Percentiles rank a stretch among this genome's conserved stretches.
Conservation (phyloP, 2,888 invertebrate species). For the Acrobasis suavella region DNA sequence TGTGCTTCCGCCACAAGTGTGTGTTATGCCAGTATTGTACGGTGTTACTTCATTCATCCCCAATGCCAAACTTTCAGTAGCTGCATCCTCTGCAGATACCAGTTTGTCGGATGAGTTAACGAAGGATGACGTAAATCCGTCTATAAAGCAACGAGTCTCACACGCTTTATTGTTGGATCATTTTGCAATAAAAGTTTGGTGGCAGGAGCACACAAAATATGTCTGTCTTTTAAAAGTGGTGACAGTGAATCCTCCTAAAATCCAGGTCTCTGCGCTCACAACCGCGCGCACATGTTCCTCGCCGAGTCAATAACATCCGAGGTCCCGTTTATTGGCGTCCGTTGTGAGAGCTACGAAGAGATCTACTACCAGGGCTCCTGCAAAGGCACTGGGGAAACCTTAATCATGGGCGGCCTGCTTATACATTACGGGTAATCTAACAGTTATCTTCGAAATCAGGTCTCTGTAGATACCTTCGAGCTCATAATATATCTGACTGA, state of each 20-base stretch:
- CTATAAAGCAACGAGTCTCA: too few species aligned
- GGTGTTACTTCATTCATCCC: too few species aligned
- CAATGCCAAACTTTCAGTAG: too few species aligned
- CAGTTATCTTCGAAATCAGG: conserved; percentile 46
- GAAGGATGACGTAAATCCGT: too few species aligned
- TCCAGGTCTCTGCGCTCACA: conserved; percentile 78
- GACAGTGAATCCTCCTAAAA: conserved; percentile 2
- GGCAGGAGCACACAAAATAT: too few species aligned
- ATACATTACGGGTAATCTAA: conserved; percentile 70
- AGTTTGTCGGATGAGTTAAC: too few species aligned
- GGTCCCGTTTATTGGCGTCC: conserved; percentile 72
- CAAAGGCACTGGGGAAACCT: conserved; percentile 73
- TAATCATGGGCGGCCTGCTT: conserved; percentile 76
- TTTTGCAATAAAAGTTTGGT: too few species aligned
- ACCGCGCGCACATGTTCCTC: conserved; percentile 79
- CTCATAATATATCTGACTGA: too few species aligned
- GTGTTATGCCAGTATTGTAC: too few species aligned
- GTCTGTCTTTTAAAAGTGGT: not conserved
- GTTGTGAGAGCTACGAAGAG: conserved; percentile 72
- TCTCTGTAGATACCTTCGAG: conserved; percentile 47
- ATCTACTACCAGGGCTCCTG: conserved; percentile 69
- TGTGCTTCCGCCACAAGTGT: too few species aligned
- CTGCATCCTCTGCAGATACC: too few species aligned
- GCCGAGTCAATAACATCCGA: conserved; percentile 76
- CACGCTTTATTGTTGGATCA: too few species aligned